phyloP scores from a whole-genome alignment of 2,888 invertebrate species.

The Drosophila niveifrons region DNA sequence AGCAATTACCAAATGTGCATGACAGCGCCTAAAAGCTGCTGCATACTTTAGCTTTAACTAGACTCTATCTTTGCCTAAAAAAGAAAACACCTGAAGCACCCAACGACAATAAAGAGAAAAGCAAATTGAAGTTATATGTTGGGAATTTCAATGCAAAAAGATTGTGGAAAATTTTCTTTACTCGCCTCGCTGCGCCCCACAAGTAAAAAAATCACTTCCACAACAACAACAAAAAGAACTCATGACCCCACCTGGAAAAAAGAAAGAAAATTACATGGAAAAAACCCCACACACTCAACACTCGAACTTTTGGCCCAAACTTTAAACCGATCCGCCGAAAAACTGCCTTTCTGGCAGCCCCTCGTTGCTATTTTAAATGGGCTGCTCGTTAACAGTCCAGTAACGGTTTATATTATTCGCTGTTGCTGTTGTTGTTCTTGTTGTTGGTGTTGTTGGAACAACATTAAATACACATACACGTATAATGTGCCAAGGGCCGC shows the following conservation, averaged over 20 bases:
- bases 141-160: constrained; percentile 66
- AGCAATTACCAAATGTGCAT: constrained; percentile 28
- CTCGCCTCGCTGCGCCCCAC: constrained; percentile 41
- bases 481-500: constrained; percentile 47
- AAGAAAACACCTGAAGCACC: constrained; percentile 1
- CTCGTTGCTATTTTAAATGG: constrained; percentile 52
- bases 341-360: constrained; percentile 29
- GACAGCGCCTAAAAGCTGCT: neutral
- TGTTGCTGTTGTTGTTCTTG: constrained; percentile 1
- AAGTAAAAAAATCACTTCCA: constrained; percentile 9
- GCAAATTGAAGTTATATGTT: constrained; percentile 56
- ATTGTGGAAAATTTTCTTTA: constrained; percentile 47
- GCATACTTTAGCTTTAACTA: constrained; percentile 2
- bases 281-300: constrained; percentile 4
- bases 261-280: constrained; percentile 10
- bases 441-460: constrained; percentile 43
- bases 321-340: constrained; percentile 33
- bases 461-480: constrained; percentile 63
- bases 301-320: constrained; percentile 30
- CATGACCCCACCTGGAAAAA: constrained; percentile 21
- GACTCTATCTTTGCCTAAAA: constrained; percentile 13
- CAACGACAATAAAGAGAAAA: constrained; percentile 38
- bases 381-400: constrained; percentile 56
- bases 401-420: constrained; percentile 19
- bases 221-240: constrained; percentile 14